These are phyloP conservation scores for Tychaedon coryphoeus DNA, from an alignment of 2,113 vertebrate genomes.

Conservation along the genomic window DNA sequence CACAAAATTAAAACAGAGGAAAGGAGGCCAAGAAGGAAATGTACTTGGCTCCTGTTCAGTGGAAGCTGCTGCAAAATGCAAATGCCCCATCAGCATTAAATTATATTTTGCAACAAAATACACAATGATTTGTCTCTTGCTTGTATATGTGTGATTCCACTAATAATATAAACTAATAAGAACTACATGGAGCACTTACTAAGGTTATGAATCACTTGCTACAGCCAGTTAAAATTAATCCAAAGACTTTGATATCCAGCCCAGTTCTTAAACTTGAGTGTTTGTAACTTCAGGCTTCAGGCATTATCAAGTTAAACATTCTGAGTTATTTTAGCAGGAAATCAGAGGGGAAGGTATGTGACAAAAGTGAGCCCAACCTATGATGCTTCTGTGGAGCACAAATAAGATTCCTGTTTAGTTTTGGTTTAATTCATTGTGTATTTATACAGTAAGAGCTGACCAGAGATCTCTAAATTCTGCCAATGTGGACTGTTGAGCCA, in stretches of 20 bases:
- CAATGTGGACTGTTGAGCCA: not conserved
- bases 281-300: not conserved
- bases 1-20: not conserved
- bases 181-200: not conserved
- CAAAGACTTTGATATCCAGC: not conserved
- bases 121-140: not conserved
- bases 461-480: not conserved
- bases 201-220: not conserved
- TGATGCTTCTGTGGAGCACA: not conserved
- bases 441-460: not conserved
- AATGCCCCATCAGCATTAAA: not conserved
- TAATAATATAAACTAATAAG: not conserved
- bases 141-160: not conserved
- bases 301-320: not conserved
- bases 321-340: not conserved
- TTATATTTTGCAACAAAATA: slow-evolving; percentile 15
- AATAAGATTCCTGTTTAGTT: not conserved
- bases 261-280: not conserved
- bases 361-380: not conserved
- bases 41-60: slow-evolving; percentile 9
- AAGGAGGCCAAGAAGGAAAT: slow-evolving; percentile 15
- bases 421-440: not conserved
- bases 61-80: not conserved
- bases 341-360: not conserved
- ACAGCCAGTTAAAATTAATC: not conserved